These are phyloP conservation scores for Drosophila ercepeae DNA, from an alignment of 1,140 invertebrate species.

Conservation along the genomic window DNA sequence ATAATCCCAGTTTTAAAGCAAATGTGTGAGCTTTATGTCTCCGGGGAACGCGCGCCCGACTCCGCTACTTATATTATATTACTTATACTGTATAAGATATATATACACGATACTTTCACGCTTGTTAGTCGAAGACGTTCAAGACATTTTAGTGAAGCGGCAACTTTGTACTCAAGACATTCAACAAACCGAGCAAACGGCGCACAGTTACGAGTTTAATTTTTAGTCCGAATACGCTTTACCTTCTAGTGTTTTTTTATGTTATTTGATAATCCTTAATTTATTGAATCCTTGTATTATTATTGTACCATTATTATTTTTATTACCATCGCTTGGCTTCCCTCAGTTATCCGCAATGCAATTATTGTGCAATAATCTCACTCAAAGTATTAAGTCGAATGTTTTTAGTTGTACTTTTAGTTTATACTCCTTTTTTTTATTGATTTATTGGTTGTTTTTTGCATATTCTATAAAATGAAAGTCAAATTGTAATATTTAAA, in stretches of 20 bases:
- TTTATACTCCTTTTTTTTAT: conserved; percentile 10
- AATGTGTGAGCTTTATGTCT: not conserved
- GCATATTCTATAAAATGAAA: conserved; percentile 33
- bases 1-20: conserved; percentile 1
- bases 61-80: conserved; percentile 21
- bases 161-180: conserved; percentile 37
- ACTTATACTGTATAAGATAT: conserved; percentile 10
- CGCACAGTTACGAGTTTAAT: conserved; percentile 16
- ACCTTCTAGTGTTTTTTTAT: conserved; percentile 14
- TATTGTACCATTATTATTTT: not conserved
- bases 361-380: conserved; percentile 49
- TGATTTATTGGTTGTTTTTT: not conserved
- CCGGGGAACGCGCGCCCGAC: too few relatives aligned
- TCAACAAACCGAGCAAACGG: conserved; percentile 9
- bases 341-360: conserved; percentile 4
- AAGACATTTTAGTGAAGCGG: conserved; percentile 20
- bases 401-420: conserved; percentile 36
- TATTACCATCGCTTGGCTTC: conserved; percentile 20
- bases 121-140: conserved; percentile 38
- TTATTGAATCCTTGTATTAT: conserved; percentile 35
- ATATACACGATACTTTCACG: conserved; percentile 26
- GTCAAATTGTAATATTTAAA: conserved; percentile 59
- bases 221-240: conserved; percentile 19
- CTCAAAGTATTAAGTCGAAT: conserved; percentile 45
- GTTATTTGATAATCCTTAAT: conserved; percentile 31